Conservation (phyloP, 37 sponge, comb jelly and placozoan species). For the Halichondria panicea region DNA sequence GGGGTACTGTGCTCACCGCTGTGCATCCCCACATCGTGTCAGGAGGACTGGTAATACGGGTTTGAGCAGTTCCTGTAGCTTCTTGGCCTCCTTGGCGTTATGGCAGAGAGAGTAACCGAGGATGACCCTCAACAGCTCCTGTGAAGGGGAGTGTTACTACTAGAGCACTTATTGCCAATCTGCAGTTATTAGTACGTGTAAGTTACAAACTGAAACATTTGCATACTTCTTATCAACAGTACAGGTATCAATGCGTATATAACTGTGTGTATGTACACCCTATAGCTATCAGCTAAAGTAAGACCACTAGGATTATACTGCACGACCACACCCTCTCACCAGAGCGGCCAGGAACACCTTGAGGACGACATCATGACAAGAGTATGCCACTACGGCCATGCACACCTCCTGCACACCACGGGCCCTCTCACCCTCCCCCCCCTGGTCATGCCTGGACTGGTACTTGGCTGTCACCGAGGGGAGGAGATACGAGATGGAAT, state of each 20-base stretch:
- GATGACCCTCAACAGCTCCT: slow-evolving; percentile 52
- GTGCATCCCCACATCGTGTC: slow-evolving; percentile 61
- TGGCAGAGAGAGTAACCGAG: slow-evolving; percentile 40
- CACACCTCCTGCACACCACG: slow-evolving; percentile 19
- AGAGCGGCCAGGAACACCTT: slow-evolving; percentile 69
- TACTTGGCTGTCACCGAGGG: slow-evolving; percentile 3
- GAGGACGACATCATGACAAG: slow-evolving; percentile 57
- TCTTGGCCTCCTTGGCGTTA: slow-evolving; percentile 1
- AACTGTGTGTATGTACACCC: background rate
- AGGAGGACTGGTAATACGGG: slow-evolving; percentile 39
- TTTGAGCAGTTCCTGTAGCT: slow-evolving; percentile 29
- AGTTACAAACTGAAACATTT: too few relatives aligned
- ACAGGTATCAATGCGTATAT: background rate
- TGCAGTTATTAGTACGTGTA: background rate
- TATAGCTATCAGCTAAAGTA: background rate
- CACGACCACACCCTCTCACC: too few relatives aligned
- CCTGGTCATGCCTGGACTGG: background rate
- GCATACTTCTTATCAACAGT: background rate
- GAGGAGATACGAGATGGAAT: slow-evolving; percentile 31
- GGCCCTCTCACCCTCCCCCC: background rate
- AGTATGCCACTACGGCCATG: slow-evolving; percentile 23
- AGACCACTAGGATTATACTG: too few relatives aligned
- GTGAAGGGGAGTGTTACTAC: background rate
- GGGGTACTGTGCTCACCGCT: slow-evolving; percentile 24
- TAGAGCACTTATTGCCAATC: background rate